Conservation (phyloP, 2,888 invertebrate genomes). For the Drosophila meridiana region DNA sequence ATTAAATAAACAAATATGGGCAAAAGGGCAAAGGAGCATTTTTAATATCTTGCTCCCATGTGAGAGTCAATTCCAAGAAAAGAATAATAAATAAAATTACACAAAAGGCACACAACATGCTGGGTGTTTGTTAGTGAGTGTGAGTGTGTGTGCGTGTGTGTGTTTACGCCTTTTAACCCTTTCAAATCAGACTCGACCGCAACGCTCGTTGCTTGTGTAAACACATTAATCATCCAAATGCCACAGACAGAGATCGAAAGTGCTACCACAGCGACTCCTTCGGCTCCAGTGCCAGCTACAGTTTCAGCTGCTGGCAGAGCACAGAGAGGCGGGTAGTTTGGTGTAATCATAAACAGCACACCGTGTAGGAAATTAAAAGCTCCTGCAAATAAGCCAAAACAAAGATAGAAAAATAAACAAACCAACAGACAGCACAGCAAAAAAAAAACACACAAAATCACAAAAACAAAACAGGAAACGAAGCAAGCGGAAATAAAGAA, state of each 20-base stretch:
- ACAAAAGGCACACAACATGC: slow-evolving; percentile 34
- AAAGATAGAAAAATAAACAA: slow-evolving; percentile 21
- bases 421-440: slow-evolving; percentile 2
- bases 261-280: slow-evolving; percentile 53
- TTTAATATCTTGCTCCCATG: slow-evolving; percentile 59
- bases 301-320: not conserved
- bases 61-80: slow-evolving; percentile 68
- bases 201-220: slow-evolving; percentile 78
- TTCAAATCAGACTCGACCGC: slow-evolving; percentile 79
- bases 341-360: slow-evolving; percentile 71
- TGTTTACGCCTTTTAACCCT: slow-evolving; percentile 80
- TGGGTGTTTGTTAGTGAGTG: not conserved
- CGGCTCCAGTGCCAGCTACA: slow-evolving; percentile 3
- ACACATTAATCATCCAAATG: slow-evolving; percentile 80
- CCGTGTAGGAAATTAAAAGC: slow-evolving; percentile 75
- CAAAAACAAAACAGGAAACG: slow-evolving; percentile 19
- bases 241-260: slow-evolving; percentile 82
- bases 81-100: slow-evolving; percentile 76
- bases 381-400: slow-evolving; percentile 49
- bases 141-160: slow-evolving; percentile 28
- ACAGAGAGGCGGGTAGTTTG: slow-evolving; percentile 49
- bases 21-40: slow-evolving; percentile 49
- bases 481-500: slow-evolving; percentile 60
- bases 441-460: not conserved
- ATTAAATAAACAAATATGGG: slow-evolving; percentile 30